Evolutionary conservation across 2,113 vertebrate genomes (phyloP).

Genomic region (Rhabdornis inornatus): DNA sequence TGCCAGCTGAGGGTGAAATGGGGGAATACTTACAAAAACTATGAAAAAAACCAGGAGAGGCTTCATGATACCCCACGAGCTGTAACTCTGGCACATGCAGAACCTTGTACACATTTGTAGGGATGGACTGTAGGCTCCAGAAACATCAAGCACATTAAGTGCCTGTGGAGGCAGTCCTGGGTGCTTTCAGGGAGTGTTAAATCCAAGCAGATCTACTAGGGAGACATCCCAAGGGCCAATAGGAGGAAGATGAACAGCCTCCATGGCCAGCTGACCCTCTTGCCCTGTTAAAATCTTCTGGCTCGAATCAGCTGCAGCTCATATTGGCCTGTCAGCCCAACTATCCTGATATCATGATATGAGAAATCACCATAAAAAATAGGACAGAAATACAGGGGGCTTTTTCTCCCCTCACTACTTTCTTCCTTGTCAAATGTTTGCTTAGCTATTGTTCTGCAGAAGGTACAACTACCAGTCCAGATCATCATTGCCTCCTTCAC

Average conservation of each 20-base stretch:
- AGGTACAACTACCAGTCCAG: background rate
- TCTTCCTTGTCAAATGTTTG: background rate
- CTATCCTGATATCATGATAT: background rate
- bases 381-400: background rate
- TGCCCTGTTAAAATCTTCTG: background rate
- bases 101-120: background rate
- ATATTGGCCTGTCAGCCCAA: background rate
- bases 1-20: background rate
- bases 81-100: background rate
- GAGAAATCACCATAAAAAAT: background rate
- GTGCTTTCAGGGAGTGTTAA: background rate
- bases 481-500: background rate
- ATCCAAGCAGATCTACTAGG: background rate
- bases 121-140: background rate
- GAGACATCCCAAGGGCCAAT: background rate
- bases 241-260: background rate
- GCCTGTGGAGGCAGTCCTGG: background rate
- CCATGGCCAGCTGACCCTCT: background rate
- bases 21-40: background rate
- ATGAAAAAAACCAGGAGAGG: background rate
- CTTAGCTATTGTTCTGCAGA: background rate
- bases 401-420: background rate
- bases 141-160: background rate
- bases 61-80: background rate
- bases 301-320: background rate